phyloP scores from a whole-genome alignment of 2,797 vertebrate species.

The Zalophus californianus region DNA sequence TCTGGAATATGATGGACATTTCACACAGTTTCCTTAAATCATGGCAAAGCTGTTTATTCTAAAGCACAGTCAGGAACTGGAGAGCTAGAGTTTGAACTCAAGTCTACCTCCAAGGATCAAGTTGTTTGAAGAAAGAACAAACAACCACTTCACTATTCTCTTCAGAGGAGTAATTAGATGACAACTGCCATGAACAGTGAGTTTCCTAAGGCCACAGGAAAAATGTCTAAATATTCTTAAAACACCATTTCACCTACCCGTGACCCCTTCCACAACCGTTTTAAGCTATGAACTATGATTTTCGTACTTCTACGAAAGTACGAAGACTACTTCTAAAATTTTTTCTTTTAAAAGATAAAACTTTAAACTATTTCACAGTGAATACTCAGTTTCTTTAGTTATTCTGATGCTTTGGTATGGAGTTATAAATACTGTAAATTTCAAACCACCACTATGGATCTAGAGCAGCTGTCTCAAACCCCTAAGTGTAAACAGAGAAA shows the following conservation, averaged over 20 bases:
- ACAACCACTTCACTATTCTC: constrained; percentile 37
- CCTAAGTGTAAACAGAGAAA: constrained; percentile 25
- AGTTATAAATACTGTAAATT: constrained; percentile 36
- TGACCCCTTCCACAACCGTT: not conserved
- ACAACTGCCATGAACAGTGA: constrained; percentile 32
- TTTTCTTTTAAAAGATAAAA: constrained; percentile 49
- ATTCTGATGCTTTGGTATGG: constrained; percentile 21
- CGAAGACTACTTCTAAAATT: not conserved
- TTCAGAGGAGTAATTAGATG: constrained; percentile 49
- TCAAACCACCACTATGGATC: not conserved
- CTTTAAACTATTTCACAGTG: constrained; percentile 9
- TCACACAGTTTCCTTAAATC: constrained; percentile 50
- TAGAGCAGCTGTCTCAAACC: not conserved
- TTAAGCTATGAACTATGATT: constrained; percentile 43
- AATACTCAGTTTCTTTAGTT: constrained; percentile 37
- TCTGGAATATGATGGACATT: constrained; percentile 1
- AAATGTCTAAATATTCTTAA: constrained; percentile 40
- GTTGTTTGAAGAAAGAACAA: constrained; percentile 57
- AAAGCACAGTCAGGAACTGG: constrained; percentile 40
- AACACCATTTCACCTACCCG: not conserved
- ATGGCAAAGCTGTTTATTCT: constrained; percentile 24
- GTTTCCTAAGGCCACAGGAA: constrained; percentile 16
- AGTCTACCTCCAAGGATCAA: constrained; percentile 38
- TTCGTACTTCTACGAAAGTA: not conserved
- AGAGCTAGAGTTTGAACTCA: not conserved